Evolutionary conservation across 2,888 invertebrate species (phyloP).

Genomic region (Oscheius sp.): DNA sequence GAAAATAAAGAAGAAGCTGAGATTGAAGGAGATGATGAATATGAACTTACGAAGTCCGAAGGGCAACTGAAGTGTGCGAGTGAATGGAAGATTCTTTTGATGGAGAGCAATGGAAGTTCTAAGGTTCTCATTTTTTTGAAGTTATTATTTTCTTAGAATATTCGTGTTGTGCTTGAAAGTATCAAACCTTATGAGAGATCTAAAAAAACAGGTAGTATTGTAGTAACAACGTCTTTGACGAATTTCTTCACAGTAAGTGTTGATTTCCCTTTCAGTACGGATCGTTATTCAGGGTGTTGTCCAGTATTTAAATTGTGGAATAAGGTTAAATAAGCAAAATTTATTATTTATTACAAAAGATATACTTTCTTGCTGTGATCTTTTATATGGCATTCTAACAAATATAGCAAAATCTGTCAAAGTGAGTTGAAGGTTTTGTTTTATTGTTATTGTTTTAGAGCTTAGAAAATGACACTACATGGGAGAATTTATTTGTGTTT

Average conservation of each 20-base stretch:
- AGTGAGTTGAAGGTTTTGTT: too few species aligned
- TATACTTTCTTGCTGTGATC: slow-evolving; percentile 38
- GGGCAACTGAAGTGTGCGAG: slow-evolving; percentile 16
- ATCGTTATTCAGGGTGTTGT: slow-evolving; percentile 34
- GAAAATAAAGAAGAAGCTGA: not conserved
- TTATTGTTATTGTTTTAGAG: slow-evolving; percentile 18
- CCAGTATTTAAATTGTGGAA: slow-evolving; percentile 30
- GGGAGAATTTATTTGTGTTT: slow-evolving; percentile 45
- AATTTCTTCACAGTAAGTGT: slow-evolving; percentile 23
- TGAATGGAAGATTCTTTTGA: slow-evolving; percentile 38
- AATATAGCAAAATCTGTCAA: too few species aligned
- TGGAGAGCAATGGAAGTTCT: not conserved
- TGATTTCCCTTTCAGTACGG: not conserved
- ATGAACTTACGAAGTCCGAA: slow-evolving; percentile 38
- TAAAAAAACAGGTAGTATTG: not conserved
- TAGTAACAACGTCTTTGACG: slow-evolving; percentile 30
- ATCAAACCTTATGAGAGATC: slow-evolving; percentile 21
- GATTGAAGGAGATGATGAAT: slow-evolving; percentile 24
- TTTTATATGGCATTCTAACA: slow-evolving; percentile 34
- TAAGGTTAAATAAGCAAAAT: slow-evolving; percentile 29
- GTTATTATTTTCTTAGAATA: slow-evolving; percentile 29
- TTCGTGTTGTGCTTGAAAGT: not conserved
- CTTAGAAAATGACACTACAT: slow-evolving; percentile 10
- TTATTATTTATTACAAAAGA: slow-evolving; percentile 26
- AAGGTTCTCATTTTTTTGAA: not conserved